Evolutionary conservation across 2,888 invertebrate species (phyloP).

Genomic region (Idaea straminata): DNA sequence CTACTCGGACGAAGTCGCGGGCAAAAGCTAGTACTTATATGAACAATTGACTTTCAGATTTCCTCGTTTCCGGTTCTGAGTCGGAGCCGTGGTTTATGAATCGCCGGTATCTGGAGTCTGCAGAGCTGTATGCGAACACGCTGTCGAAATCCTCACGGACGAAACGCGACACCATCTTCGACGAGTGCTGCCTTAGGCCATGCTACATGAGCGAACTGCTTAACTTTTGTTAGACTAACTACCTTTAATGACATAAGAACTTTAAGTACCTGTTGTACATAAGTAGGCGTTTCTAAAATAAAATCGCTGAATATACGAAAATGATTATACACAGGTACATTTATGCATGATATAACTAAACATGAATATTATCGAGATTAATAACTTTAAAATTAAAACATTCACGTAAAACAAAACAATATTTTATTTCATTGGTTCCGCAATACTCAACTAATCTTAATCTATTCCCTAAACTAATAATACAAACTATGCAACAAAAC

Average conservation of each 20-base stretch:
- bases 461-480: constrained; percentile 36
- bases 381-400: constrained; percentile 13
- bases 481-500: constrained; percentile 58
- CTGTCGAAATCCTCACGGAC: too few species aligned
- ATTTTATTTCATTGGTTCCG: constrained; percentile 68
- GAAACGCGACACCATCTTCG: constrained; percentile 12
- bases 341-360: background rate
- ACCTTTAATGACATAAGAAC: too few species aligned
- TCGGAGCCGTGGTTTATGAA: too few species aligned
- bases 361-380: background rate
- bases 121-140: too few species aligned
- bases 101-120: too few species aligned
- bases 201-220: constrained; percentile 28
- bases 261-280: too few species aligned
- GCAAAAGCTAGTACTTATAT: too few species aligned
- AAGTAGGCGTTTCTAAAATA: too few species aligned
- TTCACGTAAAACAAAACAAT: constrained; percentile 26
- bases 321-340: constrained; percentile 12
- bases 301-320: too few species aligned
- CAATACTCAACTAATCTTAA: constrained; percentile 29
- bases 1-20: too few species aligned
- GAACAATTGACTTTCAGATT: too few species aligned
- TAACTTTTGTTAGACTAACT: constrained; percentile 19
- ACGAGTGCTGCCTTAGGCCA: constrained; percentile 29
- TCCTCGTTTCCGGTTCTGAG: too few species aligned